Base-by-base conservation (phyloP, 2,888 invertebrate genomes). In the Melinaea menophilus region DNA sequence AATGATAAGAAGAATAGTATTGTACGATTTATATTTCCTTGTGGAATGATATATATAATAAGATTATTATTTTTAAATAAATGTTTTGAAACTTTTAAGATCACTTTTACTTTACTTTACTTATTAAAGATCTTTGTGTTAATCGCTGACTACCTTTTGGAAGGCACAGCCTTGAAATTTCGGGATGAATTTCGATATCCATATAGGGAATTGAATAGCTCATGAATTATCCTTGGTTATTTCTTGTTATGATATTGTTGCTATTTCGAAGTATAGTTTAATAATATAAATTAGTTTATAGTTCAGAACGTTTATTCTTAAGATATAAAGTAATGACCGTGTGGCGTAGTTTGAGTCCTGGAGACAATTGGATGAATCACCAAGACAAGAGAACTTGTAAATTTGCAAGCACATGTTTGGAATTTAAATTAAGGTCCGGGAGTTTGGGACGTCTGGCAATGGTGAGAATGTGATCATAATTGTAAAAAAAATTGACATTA, bases 151-250 rank as follows among this genome's bases (percentile, higher is more conserved):
- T 59, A 61, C 69, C 22, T 41, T n/a, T 41, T 41, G 61, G 55
- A 67, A 58, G 58, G 46, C 67, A 73, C 75, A 7, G 71, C 71
- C 69, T 75, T 71, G 79, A 82, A 78, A 81, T 84, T 88, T 84
- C 77, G 82, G 86, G 84, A 85, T 88, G 87, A 86, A 87, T 86
- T 86, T 85, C 85, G 82, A 77, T 72, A 64, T 68, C 90, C 89
- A 74, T 88, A 83, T 85, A 80, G 71, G 88, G 89, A 73, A 81
- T 79, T 84, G 83, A 90, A 90, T 89, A 82, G 79, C 84, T 88
- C 88, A 89, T 90, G 89, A 87, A 89, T 88, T 89, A 87, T 85
- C 81, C 81, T 55, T 56, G 75, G 76, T 73, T 75, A 78, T 78
- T 79, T 75, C 76, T 77, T 77, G 76, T n/a, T n/a, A n/a, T 74